These are phyloP conservation scores for Drosophila nr. fundita DNA, from an alignment of 2,888 invertebrate genomes.

Conservation along the genomic window DNA sequence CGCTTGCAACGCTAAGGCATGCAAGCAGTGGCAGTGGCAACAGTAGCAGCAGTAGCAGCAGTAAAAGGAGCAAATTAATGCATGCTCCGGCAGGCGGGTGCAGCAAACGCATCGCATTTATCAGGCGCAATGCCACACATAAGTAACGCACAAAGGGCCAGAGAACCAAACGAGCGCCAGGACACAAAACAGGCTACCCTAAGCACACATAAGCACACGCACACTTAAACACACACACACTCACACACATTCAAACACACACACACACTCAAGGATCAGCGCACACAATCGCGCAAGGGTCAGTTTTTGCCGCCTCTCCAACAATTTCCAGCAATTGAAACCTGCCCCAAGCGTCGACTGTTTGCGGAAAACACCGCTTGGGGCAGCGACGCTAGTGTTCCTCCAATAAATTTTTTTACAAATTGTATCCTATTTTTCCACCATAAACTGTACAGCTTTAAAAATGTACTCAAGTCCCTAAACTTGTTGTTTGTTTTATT, in stretches of 20 bases:
- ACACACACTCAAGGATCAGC: constrained; percentile 7
- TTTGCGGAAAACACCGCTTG: constrained; percentile 14
- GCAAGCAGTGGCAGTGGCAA: neutral
- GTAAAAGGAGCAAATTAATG: constrained; percentile 56
- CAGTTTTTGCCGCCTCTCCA: constrained; percentile 36
- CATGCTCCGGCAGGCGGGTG: constrained; percentile 55
- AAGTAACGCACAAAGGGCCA: constrained; percentile 66
- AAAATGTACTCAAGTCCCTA: neutral
- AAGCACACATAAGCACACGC: constrained; percentile 9
- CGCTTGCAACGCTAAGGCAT: neutral
- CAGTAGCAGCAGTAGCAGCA: constrained; percentile 4
- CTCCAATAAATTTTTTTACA: constrained; percentile 10
- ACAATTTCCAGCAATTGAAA: constrained; percentile 56
- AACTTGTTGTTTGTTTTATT: neutral
- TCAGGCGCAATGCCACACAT: constrained; percentile 63
- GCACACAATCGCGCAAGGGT: constrained; percentile 21
- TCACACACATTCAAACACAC: neutral
- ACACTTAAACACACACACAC: constrained; percentile 8
- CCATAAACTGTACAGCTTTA: neutral
- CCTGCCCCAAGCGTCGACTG: constrained; percentile 11
- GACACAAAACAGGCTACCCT: constrained; percentile 4
- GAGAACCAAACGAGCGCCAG: constrained; percentile 8
- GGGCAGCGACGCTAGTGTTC: constrained; percentile 13
- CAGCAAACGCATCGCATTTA: constrained; percentile 56
- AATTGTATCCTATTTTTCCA: constrained; percentile 16